Conservation (phyloP, 2,797 vertebrate species). For the Bradypodion pumilum region DNA sequence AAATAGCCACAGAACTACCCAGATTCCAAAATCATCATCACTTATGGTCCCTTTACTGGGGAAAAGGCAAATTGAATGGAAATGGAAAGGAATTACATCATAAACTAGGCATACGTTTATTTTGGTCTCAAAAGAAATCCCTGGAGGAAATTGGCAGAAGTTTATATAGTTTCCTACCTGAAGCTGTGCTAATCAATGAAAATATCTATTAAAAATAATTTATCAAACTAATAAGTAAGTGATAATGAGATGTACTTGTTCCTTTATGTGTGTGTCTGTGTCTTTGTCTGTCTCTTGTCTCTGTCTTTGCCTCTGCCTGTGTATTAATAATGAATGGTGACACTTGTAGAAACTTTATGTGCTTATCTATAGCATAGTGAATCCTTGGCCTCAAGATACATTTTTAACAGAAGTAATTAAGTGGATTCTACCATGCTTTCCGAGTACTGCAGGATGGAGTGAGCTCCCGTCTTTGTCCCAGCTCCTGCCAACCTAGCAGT, state of each 20-base stretch:
- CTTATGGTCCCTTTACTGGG: no score
- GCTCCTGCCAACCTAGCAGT: no score
- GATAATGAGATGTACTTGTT: neutral
- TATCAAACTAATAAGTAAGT: no score
- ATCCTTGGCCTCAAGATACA: neutral
- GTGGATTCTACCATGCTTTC: conserved; percentile 6
- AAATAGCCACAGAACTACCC: neutral
- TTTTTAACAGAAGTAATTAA: neutral
- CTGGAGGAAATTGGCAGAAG: no score
- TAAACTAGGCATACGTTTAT: no score
- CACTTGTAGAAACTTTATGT: conserved; percentile 20
- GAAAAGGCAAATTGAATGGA: no score
- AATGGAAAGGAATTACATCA: no score
- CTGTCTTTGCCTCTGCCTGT: conserved; percentile 2
- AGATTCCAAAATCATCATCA: neutral
- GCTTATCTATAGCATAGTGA: neutral
- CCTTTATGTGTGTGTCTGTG: no score
- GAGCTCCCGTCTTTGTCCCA: no score
- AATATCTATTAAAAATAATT: neutral
- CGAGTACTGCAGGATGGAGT: no score
- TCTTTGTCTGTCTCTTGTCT: neutral
- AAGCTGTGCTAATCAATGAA: conserved; percentile 15
- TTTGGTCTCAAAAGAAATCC: no score
- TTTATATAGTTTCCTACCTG: neutral
- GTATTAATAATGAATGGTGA: neutral